phyloP scores from a whole-genome alignment of 2,113 vertebrate species.

The Macroglossus sobrinus region DNA sequence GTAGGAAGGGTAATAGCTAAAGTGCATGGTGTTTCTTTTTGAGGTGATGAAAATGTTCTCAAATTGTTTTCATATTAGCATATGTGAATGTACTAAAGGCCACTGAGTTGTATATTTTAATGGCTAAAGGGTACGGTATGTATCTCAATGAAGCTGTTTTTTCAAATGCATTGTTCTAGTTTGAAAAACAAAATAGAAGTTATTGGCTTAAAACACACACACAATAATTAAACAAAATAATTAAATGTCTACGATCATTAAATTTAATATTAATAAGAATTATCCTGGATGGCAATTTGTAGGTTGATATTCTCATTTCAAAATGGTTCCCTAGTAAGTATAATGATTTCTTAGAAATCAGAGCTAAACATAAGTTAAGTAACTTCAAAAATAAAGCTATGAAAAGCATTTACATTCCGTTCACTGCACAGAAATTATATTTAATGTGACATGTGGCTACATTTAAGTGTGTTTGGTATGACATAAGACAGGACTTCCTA shows the following conservation, averaged over 20 bases:
- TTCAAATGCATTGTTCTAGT: not conserved
- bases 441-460: not conserved
- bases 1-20: not conserved
- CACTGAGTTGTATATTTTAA: not conserved
- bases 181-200: not conserved
- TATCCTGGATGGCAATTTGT: not conserved
- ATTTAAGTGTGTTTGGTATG: constrained; percentile 10
- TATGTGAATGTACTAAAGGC: not conserved
- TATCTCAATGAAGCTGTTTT: not conserved
- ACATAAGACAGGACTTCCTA: not conserved
- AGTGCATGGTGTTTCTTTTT: not conserved
- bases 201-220: not conserved
- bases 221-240: not conserved
- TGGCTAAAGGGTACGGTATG: not conserved
- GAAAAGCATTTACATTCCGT: constrained; percentile 39
- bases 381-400: constrained; percentile 46
- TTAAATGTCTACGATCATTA: not conserved
- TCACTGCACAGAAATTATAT: not conserved
- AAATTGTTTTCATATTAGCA: not conserved
- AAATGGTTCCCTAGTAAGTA: constrained; percentile 13
- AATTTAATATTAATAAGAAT: constrained; percentile 43
- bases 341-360: constrained; percentile 23
- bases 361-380: constrained; percentile 20
- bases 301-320: not conserved
- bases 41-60: not conserved